Evolutionary conservation across 2,888 invertebrate species (phyloP).

Genomic region (Pheosia tremula): DNA sequence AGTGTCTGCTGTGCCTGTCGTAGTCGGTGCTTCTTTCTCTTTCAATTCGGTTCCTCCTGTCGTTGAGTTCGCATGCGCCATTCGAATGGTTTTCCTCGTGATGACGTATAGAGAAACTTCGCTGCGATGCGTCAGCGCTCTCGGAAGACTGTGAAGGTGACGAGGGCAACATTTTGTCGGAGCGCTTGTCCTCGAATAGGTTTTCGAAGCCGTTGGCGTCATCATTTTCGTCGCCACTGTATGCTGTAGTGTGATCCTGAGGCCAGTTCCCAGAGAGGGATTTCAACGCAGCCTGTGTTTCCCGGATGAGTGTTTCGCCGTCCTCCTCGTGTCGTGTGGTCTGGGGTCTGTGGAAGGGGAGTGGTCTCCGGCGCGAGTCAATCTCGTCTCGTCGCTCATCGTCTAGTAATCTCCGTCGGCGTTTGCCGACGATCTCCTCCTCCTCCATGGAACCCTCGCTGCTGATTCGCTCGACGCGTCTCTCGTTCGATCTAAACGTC

Average conservation of each 20-base stretch:
- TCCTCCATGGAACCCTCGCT: conserved; percentile 78
- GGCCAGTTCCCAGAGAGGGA: conserved; percentile 95
- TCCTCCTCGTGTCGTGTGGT: conserved; percentile 82
- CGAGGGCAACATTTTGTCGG: conserved; percentile 86
- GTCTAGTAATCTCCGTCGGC: conserved; percentile 77
- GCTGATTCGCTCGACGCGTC: conserved; percentile 62
- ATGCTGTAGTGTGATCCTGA: conserved; percentile 86
- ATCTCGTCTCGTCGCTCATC: conserved; percentile 68
- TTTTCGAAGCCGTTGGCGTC: conserved; percentile 93
- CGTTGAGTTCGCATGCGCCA: conserved; percentile 53
- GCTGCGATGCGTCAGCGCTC: conserved; percentile 86
- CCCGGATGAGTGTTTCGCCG: conserved; percentile 93
- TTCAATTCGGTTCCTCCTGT: conserved; percentile 55
- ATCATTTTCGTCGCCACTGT: conserved; percentile 88
- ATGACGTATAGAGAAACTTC: conserved; percentile 85
- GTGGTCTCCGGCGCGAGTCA: conserved; percentile 57
- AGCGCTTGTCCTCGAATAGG: conserved; percentile 92
- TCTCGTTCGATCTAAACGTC: conserved; percentile 69
- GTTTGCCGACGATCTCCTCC: conserved; percentile 67
- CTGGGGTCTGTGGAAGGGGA: conserved; percentile 66
- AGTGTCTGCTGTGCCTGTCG: conserved; percentile 77
- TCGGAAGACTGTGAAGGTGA: conserved; percentile 86
- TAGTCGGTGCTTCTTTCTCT: conserved; percentile 71
- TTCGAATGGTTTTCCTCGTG: conserved; percentile 57
- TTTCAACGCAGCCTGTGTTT: conserved; percentile 94